These are phyloP conservation scores for Pseudorhombus dupliciocellatus DNA, from an alignment of 2,113 vertebrate genomes.

Conservation along the genomic window DNA sequence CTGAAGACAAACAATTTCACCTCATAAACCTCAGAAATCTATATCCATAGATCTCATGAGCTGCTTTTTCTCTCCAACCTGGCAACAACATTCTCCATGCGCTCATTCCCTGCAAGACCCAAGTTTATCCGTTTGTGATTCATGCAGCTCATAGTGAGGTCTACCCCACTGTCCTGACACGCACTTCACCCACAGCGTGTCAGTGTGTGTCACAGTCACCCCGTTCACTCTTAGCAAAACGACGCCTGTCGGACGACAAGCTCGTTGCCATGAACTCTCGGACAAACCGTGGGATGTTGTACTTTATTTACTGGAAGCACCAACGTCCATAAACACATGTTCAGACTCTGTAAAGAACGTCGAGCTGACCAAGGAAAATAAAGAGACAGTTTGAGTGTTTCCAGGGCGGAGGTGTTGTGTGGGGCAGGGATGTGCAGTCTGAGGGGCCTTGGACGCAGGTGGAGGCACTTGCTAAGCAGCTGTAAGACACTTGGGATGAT, in stretches of 20 bases:
- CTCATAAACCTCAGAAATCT: conserved; percentile 55
- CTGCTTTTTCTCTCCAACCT: conserved; percentile 21
- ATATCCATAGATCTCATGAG: conserved; percentile 42
- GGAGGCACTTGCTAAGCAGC: conserved; percentile 48
- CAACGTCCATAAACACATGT: conserved; percentile 65
- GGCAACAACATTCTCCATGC: conserved; percentile 45
- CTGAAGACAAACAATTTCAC: conserved; percentile 63
- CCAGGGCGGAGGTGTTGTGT: conserved; percentile 61
- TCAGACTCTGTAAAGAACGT: conserved; percentile 61
- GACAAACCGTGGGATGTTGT: conserved; percentile 51
- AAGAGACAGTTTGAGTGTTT: conserved; percentile 61
- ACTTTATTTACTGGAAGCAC: conserved; percentile 36
- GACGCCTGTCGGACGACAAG: conserved; percentile 6
- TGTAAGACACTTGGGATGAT: conserved; percentile 65
- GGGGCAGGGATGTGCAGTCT: conserved; percentile 39
- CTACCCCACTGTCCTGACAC: conserved; percentile 42
- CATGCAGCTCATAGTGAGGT: conserved; percentile 44
- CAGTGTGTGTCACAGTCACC: conserved; percentile 57
- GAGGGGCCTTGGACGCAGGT: conserved; percentile 48
- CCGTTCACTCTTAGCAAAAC: conserved; percentile 43
- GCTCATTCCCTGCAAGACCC: conserved; percentile 34
- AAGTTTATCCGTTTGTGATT: conserved; percentile 58
- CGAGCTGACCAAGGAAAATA: conserved; percentile 67
- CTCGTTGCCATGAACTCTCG: conserved; percentile 41
- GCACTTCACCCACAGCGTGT: conserved; percentile 52